A percentile compares a stretch with the other conserved stretches of the same genome.
Conservation (phyloP, 2,888 invertebrate genomes). For the Matsumyia berberina region DNA sequence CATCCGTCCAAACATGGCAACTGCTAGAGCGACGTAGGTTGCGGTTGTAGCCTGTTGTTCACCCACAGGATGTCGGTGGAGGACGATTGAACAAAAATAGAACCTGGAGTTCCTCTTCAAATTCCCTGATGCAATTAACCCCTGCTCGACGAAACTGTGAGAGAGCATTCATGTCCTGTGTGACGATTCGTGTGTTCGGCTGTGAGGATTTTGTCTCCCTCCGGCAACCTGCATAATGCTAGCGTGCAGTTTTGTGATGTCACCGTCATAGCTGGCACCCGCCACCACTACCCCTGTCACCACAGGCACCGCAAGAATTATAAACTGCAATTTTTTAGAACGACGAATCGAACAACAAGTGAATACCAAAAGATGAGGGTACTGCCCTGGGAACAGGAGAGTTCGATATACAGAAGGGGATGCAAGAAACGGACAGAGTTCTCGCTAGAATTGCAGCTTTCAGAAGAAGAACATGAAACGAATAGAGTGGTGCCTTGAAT, state of each 20-base stretch:
- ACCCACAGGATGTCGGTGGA: background rate
- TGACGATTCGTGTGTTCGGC: background rate
- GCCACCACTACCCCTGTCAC: background rate
- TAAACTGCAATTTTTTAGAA: background rate
- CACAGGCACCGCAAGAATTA: background rate
- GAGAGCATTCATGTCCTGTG: constrained; percentile 8
- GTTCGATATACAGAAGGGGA: background rate
- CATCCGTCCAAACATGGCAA: constrained; percentile 26
- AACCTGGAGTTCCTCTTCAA: background rate
- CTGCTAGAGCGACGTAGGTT: background rate
- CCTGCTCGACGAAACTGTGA: background rate
- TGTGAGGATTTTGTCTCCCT: constrained; percentile 4
- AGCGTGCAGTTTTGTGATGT: constrained; percentile 4
- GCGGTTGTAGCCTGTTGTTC: constrained; percentile 20
- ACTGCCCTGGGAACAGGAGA: background rate
- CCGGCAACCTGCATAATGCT: constrained; percentile 1
- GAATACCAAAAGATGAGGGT: background rate
- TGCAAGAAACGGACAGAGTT: constrained; percentile 15
- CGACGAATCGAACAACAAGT: constrained; percentile 5
- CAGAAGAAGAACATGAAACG: too few relatives aligned
- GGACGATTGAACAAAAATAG: background rate
- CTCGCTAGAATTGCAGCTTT: too few relatives aligned
- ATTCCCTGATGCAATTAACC: constrained; percentile 16
- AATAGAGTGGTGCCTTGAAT: too few relatives aligned
- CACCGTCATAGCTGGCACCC: background rate